phyloP scores from a whole-genome alignment of 1,140 invertebrate genomes.

The Anastrepha obliqua region DNA sequence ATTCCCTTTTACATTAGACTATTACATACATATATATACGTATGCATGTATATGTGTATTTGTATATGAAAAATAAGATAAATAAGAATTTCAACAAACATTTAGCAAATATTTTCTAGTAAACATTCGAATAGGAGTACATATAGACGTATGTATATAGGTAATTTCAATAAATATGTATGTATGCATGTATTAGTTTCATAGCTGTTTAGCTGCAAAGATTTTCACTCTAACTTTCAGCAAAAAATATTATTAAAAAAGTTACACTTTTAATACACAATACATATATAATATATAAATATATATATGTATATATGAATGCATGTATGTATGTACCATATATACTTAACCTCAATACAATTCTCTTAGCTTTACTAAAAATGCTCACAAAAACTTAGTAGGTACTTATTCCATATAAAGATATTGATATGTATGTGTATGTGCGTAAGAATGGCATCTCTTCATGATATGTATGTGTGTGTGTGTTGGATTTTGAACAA shows the following conservation, averaged over 20 bases:
- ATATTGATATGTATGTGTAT: constrained; percentile 8
- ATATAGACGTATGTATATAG: neutral
- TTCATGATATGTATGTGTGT: constrained; percentile 34
- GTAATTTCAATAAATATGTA: neutral
- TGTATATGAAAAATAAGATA: constrained; percentile 20
- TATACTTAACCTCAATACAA: neutral
- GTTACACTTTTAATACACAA: neutral
- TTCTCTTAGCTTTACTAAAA: neutral
- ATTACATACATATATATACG: constrained; percentile 17
- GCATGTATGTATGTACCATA: too few relatives aligned
- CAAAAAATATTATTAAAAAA: constrained; percentile 5
- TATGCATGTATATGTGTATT: constrained; percentile 18
- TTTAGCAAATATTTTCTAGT: neutral
- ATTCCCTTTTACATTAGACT: constrained; percentile 44
- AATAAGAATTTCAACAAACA: constrained; percentile 2
- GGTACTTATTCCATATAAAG: neutral
- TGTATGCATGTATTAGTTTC: neutral
- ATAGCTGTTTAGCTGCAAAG: neutral
- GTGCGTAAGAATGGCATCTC: neutral
- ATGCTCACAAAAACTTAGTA: constrained; percentile 24
- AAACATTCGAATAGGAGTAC: constrained; percentile 33
- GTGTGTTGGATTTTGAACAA: neutral
- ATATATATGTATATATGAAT: too few relatives aligned
- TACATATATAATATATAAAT: too few relatives aligned
- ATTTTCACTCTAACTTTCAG: constrained; percentile 1